Evolutionary conservation across 2,113 vertebrate species (phyloP).

Genomic region (Narcine bancroftii): DNA sequence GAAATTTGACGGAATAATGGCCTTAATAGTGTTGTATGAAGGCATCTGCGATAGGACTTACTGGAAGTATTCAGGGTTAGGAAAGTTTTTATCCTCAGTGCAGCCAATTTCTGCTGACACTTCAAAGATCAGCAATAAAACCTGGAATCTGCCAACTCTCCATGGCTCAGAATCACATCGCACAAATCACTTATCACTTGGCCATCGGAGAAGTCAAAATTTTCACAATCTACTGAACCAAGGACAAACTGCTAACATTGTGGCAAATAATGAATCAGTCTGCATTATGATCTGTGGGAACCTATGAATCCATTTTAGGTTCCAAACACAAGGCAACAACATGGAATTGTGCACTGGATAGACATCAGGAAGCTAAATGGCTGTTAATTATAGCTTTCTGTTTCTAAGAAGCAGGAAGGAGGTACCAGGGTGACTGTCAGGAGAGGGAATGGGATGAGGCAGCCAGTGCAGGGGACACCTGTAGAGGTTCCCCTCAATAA

Average conservation of each 20-base stretch:
- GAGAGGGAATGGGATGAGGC: too few relatives aligned
- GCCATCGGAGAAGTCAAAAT: neutral
- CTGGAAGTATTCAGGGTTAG: neutral
- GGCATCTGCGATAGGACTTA: neutral
- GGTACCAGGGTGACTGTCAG: too few relatives aligned
- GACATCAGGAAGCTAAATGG: neutral
- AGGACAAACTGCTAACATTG: conserved; percentile 4
- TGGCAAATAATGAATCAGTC: conserved; percentile 5
- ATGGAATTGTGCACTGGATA: neutral
- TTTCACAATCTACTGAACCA: conserved; percentile 26
- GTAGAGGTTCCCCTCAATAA: too few relatives aligned
- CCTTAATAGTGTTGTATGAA: too few relatives aligned
- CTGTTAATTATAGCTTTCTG: neutral
- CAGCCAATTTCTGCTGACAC: neutral
- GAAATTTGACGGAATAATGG: too few relatives aligned
- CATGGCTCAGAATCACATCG: neutral
- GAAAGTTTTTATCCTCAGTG: neutral
- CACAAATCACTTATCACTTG: conserved; percentile 19
- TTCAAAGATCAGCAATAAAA: neutral
- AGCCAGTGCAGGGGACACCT: too few relatives aligned
- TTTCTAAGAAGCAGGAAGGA: too few relatives aligned
- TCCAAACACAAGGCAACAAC: neutral
- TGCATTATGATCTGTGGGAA: conserved; percentile 3
- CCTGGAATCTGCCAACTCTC: neutral
- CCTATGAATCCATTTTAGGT: conserved; percentile 1